phyloP scores from a whole-genome alignment of 2,888 invertebrate genomes.

The Exephanes ischioxanthus region DNA sequence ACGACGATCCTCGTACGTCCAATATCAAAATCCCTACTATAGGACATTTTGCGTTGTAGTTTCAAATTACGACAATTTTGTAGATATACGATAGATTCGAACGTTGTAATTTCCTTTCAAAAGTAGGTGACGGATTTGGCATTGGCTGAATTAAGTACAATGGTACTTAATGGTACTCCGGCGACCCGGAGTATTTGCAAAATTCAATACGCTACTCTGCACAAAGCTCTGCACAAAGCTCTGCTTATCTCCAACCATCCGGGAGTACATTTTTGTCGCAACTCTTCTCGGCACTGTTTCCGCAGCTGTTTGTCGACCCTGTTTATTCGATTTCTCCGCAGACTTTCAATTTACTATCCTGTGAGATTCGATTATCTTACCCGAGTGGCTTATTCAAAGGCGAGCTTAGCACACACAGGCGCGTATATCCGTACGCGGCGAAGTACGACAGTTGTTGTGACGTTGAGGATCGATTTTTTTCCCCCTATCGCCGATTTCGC shows the following conservation, averaged over 20 bases:
- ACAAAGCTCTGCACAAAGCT: conserved; percentile 47
- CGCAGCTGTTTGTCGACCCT: conserved; percentile 42
- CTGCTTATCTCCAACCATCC: conserved; percentile 35
- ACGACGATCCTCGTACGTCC: not conserved
- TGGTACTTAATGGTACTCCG: too few relatives aligned
- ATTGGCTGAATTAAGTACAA: too few relatives aligned
- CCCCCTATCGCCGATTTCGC: not conserved
- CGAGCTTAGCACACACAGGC: conserved; percentile 13
- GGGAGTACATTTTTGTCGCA: conserved; percentile 33
- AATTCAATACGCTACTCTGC: conserved; percentile 47
- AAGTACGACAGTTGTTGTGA: not conserved
- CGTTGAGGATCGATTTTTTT: conserved; percentile 10
- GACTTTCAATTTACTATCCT: conserved; percentile 52
- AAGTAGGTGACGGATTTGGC: too few relatives aligned
- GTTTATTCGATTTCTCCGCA: conserved; percentile 54
- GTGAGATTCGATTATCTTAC: conserved; percentile 48
- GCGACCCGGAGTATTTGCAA: too few relatives aligned
- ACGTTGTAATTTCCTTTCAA: too few relatives aligned
- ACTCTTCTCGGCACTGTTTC: not conserved
- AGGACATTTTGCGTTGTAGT: not conserved
- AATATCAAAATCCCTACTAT: not conserved
- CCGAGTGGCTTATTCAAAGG: conserved; percentile 33
- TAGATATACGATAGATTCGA: too few relatives aligned
- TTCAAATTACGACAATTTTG: not conserved
- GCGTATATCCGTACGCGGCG: not conserved